Conservation (phyloP, 2,113 vertebrate genomes). For the Anhinga rufa region DNA sequence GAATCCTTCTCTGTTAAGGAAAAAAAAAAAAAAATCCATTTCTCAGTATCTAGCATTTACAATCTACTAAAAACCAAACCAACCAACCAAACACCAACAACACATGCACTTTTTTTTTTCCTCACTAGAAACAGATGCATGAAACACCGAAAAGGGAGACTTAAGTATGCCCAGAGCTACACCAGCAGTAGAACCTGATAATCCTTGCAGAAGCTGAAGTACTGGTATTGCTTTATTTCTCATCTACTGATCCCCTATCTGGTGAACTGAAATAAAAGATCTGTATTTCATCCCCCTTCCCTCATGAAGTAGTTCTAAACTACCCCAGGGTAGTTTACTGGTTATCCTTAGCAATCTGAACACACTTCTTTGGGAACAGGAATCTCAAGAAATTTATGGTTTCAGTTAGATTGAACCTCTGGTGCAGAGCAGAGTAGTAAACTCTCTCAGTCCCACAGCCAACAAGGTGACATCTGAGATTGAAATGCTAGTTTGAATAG, state of each 20-base stretch:
- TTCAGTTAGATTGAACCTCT: not conserved
- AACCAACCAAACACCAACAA: not conserved
- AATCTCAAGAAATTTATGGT: not conserved
- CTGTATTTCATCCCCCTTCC: not conserved
- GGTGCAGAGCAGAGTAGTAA: not conserved
- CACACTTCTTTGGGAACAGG: not conserved
- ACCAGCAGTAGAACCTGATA: not conserved
- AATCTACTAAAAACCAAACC: not conserved
- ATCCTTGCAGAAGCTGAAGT: not conserved
- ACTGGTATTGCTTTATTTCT: not conserved
- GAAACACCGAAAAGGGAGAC: not conserved
- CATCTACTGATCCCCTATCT: not conserved
- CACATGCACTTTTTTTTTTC: not conserved
- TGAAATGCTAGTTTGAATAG: not conserved
- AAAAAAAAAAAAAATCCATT: not conserved
- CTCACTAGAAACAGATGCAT: not conserved
- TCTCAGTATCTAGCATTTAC: not conserved
- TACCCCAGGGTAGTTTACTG: not conserved
- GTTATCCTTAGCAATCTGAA: not conserved
- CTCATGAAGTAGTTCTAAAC: too few species aligned
- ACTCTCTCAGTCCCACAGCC: not conserved
- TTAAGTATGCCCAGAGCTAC: not conserved
- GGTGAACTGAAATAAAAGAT: not conserved
- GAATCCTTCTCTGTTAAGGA: conserved; percentile 87
- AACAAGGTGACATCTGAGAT: not conserved